A percentile compares a stretch with the other conserved stretches of the same genome.
These are phyloP conservation scores for Apoda limacodes DNA, from an alignment of 2,888 invertebrate genomes.

Conservation along the genomic window DNA sequence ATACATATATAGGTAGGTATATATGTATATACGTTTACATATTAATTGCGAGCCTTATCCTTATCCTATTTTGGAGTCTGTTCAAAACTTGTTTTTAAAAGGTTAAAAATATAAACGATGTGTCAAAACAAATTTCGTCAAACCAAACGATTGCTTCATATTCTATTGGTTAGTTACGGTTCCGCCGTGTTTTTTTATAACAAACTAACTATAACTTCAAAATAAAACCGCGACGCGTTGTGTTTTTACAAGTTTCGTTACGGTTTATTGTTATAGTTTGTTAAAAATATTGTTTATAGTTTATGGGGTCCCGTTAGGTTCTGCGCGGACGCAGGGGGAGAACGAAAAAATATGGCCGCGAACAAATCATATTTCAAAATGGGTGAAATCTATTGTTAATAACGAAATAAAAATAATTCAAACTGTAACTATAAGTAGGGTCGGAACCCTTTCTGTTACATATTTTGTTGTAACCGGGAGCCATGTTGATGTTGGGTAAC, in stretches of 20 bases:
- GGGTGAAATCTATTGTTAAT: constrained; percentile 67
- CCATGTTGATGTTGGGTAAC: constrained; percentile 62
- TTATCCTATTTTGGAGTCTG: too few relatives aligned
- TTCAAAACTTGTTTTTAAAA: too few relatives aligned
- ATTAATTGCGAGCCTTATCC: too few relatives aligned
- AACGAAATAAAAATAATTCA: constrained; percentile 63
- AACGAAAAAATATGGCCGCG: constrained; percentile 51
- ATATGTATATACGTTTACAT: too few relatives aligned
- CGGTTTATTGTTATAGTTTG: constrained; percentile 40
- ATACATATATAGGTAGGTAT: too few relatives aligned
- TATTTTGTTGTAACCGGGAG: constrained; percentile 25
- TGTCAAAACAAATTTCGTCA: too few relatives aligned
- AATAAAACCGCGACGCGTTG: constrained; percentile 7
- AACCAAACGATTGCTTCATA: too few relatives aligned
- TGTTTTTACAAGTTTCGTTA: constrained; percentile 37
- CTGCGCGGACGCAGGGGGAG: constrained; percentile 33
- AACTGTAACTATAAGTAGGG: constrained; percentile 39
- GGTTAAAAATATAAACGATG: too few relatives aligned
- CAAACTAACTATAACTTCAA: constrained; percentile 21
- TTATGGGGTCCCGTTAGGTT: constrained; percentile 26
- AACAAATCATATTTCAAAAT: constrained; percentile 66
- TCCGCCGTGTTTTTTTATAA: constrained; percentile 23
- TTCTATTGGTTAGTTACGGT: constrained; percentile 19
- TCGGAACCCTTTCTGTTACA: constrained; percentile 29
- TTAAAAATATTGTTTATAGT: too few relatives aligned